Base-by-base conservation (phyloP, 2,113 vertebrate genomes). In the Struthio camelus region DNA sequence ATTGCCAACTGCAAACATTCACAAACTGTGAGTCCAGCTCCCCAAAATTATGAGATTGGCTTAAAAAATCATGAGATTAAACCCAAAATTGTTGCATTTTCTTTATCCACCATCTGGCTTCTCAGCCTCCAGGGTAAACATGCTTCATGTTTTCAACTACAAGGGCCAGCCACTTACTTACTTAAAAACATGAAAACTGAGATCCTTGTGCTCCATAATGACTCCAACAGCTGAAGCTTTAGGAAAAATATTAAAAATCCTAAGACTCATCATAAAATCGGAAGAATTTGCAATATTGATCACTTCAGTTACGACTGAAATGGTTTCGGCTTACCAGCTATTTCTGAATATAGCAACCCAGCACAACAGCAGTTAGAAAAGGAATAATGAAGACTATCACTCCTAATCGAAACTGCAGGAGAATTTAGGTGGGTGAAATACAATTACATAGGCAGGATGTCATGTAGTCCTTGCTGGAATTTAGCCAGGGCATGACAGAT, bases 91-190 rank as follows among this genome's bases (percentile, higher is more conserved):
- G 94, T 96, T 97, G 76, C 93, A 62, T 94, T 96, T 96, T 93
- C 93, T 95, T 94, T 97, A 97, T 97, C 93, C 93, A 96, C 95
- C 94, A 97, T 96, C 95, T 97, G 97, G 76, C 93, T 97, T 83
- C 89, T 95, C 87, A 80, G 93, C 89, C 95, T 93, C 95, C 87
- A 93, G 94, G 91, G 96, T 95, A 96, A 96, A 97, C 71, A 67
- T 22, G 87, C 85, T 65, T 96, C 28, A 2, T 90, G 84, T 94
- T 97, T 97, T 91, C 85, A 67, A 71, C 89, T 94, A 84, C 91
- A 59, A 91, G 94, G 89, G 94, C 80, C 86, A 95, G 81, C 87
- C 89, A 96, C 94, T 93, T 82, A 92, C 95, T 96, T 93, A 51
- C 42, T 28, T 66, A 73, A 82, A 90, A 78, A 80, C 92, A 91